Percentiles rank a stretch among this genome's conserved stretches.
phyloP scores from a whole-genome alignment of 1,140 invertebrate genomes.

The Diabrotica undecimpunctata region DNA sequence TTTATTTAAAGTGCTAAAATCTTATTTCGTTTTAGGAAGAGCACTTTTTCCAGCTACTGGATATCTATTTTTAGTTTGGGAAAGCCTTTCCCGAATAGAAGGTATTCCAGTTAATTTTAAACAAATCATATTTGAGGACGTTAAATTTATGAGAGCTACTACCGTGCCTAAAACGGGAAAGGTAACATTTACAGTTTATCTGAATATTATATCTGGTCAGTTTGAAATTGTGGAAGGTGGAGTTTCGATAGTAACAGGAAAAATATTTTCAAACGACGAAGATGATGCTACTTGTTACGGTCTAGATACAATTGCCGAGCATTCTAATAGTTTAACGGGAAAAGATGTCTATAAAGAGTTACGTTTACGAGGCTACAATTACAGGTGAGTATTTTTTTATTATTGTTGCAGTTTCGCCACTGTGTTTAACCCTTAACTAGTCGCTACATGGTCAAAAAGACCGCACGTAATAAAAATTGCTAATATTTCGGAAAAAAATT shows the following conservation, averaged over 20 bases:
- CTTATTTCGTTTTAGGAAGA: slow-evolving; percentile 54
- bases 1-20: background rate
- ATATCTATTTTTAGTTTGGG: slow-evolving; percentile 82
- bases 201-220: slow-evolving; percentile 76
- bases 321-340: slow-evolving; percentile 27
- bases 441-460: too few species aligned
- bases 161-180: slow-evolving; percentile 69
- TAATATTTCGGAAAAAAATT: too few species aligned
- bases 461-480: too few species aligned
- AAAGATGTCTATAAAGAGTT: slow-evolving; percentile 92
- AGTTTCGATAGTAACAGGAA: slow-evolving; percentile 70
- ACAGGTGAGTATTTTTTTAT: slow-evolving; percentile 53
- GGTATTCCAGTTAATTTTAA: slow-evolving; percentile 66
- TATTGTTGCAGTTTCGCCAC: too few species aligned
- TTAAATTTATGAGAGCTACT: slow-evolving; percentile 79
- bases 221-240: slow-evolving; percentile 66
- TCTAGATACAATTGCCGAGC: background rate
- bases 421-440: too few species aligned
- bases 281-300: background rate
- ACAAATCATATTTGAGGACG: slow-evolving; percentile 81
- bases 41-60: slow-evolving; percentile 88
- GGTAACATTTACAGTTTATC: slow-evolving; percentile 69
- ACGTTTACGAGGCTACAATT: slow-evolving; percentile 86
- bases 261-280: background rate
- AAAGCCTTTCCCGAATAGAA: slow-evolving; percentile 75